These are phyloP conservation scores for Danio aesculapii DNA, from an alignment of 2,797 vertebrate species.

Conservation along the genomic window DNA sequence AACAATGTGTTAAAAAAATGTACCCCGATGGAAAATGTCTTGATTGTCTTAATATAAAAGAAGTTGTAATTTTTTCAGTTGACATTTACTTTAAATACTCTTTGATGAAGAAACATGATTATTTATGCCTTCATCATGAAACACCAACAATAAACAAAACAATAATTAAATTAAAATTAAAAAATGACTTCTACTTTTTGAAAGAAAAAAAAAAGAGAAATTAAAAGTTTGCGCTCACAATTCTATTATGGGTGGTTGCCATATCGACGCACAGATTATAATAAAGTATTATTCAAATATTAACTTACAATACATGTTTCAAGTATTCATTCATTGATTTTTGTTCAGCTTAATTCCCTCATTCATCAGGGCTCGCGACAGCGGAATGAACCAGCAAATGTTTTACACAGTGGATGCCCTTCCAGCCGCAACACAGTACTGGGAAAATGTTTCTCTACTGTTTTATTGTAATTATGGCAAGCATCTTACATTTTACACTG, in stretches of 20 bases:
- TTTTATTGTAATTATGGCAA: not conserved
- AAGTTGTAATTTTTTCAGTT: no score
- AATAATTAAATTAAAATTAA: not conserved
- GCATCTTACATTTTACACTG: not conserved
- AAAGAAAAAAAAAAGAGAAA: not conserved
- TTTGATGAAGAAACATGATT: not conserved
- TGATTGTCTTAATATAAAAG: no score
- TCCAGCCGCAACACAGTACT: no score
- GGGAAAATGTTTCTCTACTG: not conserved
- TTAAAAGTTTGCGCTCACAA: not conserved
- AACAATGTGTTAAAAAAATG: no score
- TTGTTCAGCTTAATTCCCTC: no score
- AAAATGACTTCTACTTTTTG: not conserved
- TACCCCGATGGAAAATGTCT: no score
- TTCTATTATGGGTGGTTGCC: not conserved
- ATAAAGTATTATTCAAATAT: not conserved
- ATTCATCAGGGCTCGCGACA: no score
- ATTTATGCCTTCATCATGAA: not conserved
- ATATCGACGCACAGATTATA: not conserved
- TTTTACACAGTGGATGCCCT: no score
- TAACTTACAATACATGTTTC: no score
- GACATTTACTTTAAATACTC: no score
- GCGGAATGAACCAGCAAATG: no score
- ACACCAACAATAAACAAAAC: not conserved
- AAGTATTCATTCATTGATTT: no score